Evolutionary conservation across 2,888 invertebrate genomes (phyloP).

Genomic region (Stenchaetothrips biformis): DNA sequence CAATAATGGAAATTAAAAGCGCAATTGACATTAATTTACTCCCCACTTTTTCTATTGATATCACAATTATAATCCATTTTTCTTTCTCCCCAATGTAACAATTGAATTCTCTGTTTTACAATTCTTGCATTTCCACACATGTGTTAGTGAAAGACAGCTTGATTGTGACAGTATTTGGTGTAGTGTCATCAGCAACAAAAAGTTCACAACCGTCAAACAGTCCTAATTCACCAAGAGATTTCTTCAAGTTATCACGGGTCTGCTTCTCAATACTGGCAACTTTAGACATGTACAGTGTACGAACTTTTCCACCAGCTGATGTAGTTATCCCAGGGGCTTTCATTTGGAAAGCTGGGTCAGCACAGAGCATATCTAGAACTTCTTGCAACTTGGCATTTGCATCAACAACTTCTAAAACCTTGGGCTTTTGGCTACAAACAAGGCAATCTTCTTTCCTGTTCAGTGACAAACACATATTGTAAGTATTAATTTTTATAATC

Average conservation of each 20-base stretch:
- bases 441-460: conserved; percentile 10
- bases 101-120: too few relatives aligned
- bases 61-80: too few relatives aligned
- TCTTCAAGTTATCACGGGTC: conserved; percentile 82
- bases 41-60: not conserved
- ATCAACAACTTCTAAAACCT: conserved; percentile 58
- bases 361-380: conserved; percentile 73
- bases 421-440: conserved; percentile 47
- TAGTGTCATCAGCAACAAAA: conserved; percentile 86
- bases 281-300: conserved; percentile 89
- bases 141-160: conserved; percentile 58
- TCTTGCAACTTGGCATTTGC: conserved; percentile 69
- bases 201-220: conserved; percentile 79
- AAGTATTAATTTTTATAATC: not conserved
- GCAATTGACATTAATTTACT: too few relatives aligned
- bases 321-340: conserved; percentile 85
- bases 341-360: conserved; percentile 77
- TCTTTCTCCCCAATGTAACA: too few relatives aligned
- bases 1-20: not conserved
- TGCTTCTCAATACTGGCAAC: conserved; percentile 87
- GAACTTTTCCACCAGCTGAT: conserved; percentile 73
- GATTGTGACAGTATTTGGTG: conserved; percentile 74
- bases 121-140: conserved; percentile 8
- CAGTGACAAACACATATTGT: too few relatives aligned
- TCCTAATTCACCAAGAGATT: conserved; percentile 79